phyloP scores from a whole-genome alignment of 92 coral and sea anemone species.

The Phenganax subtilis region DNA sequence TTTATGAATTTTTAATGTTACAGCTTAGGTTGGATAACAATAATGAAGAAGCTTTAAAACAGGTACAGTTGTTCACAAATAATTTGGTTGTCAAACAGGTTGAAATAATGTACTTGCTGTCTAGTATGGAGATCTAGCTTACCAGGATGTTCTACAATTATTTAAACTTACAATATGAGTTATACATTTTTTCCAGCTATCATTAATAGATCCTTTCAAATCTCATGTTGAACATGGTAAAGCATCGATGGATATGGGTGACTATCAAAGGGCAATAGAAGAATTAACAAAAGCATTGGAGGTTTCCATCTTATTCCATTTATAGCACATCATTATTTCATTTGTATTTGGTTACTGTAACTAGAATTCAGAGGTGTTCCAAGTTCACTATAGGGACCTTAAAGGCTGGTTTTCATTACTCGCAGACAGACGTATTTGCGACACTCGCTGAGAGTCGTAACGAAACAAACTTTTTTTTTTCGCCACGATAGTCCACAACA shows the following conservation, averaged over 20 bases:
- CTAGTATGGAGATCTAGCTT: not conserved
- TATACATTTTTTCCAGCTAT: constrained; percentile 51
- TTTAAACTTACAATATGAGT: not conserved
- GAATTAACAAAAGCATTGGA: constrained; percentile 69
- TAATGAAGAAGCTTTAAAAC: constrained; percentile 78
- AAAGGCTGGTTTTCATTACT: too few species aligned
- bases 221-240: constrained; percentile 60
- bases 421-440: too few species aligned
- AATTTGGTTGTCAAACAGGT: not conserved
- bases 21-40: constrained; percentile 75
- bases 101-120: too few species aligned
- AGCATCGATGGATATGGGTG: constrained; percentile 74
- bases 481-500: too few species aligned
- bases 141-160: not conserved
- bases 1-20: constrained; percentile 22
- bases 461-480: too few species aligned
- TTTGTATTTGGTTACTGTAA: not conserved
- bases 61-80: constrained; percentile 48
- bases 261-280: constrained; percentile 76
- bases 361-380: not conserved
- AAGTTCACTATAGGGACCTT: too few species aligned
- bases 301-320: constrained; percentile 43
- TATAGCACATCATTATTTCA: not conserved
- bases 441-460: too few species aligned
- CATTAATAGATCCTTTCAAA: constrained; percentile 76